Conservation (phyloP, 2,888 invertebrate genomes). For the Andricus curvator region DNA sequence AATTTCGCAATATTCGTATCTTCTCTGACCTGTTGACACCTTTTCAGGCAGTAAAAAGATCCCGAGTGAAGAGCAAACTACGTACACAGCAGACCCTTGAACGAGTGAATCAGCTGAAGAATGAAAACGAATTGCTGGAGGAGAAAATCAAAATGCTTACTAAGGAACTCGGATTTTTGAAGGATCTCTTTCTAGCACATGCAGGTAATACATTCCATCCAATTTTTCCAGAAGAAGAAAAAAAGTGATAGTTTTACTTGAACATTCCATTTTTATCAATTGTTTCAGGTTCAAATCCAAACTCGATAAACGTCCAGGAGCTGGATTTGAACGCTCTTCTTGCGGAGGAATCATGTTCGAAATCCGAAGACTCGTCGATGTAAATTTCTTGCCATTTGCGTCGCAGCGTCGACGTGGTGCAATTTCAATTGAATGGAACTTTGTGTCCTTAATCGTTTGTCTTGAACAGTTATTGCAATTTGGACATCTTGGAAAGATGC, state of each 20-base stretch:
- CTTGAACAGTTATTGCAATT: constrained; percentile 45
- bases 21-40: constrained; percentile 10
- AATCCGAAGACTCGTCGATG: constrained; percentile 29
- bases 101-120: constrained; percentile 86
- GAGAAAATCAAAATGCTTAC: constrained; percentile 90
- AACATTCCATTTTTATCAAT: constrained; percentile 22
- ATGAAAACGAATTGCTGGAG: constrained; percentile 89
- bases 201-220: constrained; percentile 79
- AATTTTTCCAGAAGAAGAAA: background rate
- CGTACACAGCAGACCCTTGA: constrained; percentile 88
- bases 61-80: constrained; percentile 88
- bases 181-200: constrained; percentile 89
- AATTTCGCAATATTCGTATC: constrained; percentile 19
- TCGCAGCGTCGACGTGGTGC: constrained; percentile 22
- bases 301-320: constrained; percentile 70
- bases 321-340: constrained; percentile 73
- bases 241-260: too few species aligned
- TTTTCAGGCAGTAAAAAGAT: constrained; percentile 89
- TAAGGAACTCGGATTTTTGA: constrained; percentile 88
- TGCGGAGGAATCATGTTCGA: constrained; percentile 63
- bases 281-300: constrained; percentile 70
- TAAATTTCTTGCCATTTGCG: constrained; percentile 23
- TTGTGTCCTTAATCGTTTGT: constrained; percentile 18
- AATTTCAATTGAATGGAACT: constrained; percentile 33
- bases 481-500: constrained; percentile 72